Base-by-base conservation (phyloP, 2,113 vertebrate species). In the Mesoclemmys tuberculata region DNA sequence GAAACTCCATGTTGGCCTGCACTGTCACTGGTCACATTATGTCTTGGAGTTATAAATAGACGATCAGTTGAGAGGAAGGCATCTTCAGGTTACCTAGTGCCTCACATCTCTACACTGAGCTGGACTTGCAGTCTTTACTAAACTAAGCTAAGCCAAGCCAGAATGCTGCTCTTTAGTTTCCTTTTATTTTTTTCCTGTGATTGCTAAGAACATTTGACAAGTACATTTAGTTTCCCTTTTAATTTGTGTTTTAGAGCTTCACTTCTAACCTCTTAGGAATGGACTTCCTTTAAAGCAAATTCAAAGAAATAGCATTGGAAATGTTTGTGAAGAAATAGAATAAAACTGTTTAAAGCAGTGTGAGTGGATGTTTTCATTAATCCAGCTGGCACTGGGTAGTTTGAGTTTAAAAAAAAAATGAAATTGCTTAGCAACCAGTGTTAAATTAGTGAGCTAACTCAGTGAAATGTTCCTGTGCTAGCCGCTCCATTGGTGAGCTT, bases 361-460 rank as follows among this genome's bases (percentile, higher is more conserved):
- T 44, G 78, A 95, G 84, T n/a, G 89, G 89, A 77, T 92, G 80
- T 97, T 97, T 97, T 97, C 94, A 95, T 97, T 96, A 97, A 96
- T 93, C 88, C 91, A 87, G 94, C 94, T 97, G 95, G 52, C 90
- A 95, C 84, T 74, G 94, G 96, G 92, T 97, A 96, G 94, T 93
- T 93, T 90, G 78, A 84, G 64, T 87, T 95, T 85, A 24, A 71
- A 77, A 82, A 90, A 83, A 79, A 58, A 56, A 85, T 84, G 87
- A 75, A 92, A 96, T 95, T 88, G 95, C 96, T 97, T 97, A 97
- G 96, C 96, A 98, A 97, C 96, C 89, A 74, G 14, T 88, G 89
- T 95, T 48, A 84, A 94, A 80, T 81, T 84, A 97, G 84, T 54
- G 87, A 96, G 85, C 85, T 81, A 90, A 94, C 51, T 56, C 27